Evolutionary conservation across 2,888 invertebrate genomes (phyloP), one percentile per base, ranked within the genome.

Genomic region (Lasioglossum pauxillum): DNA sequence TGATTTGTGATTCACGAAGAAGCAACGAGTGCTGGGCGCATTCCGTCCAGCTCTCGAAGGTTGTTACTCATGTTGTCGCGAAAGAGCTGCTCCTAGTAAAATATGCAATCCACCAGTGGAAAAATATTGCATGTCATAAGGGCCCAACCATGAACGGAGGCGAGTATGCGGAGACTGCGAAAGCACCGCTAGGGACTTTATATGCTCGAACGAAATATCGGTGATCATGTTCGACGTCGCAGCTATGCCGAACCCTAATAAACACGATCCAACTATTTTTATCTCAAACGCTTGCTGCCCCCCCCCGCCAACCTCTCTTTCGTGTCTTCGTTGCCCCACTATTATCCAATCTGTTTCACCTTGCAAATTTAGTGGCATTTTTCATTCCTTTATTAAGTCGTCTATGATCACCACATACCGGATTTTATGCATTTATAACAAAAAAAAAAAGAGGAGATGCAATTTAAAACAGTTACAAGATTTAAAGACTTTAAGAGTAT

Each of bases 101-200:
- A 60, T 78, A 72, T 78, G 78, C 72, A 78, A 72, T 35, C 78
- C 41, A 5, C 49, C 57, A 27, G 78, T 23, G 31, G 57, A 72
- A 78, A 57, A 78, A 44, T 72, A 78, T 71, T 35, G 72, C 57
- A 72, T 78, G 19, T 57, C 72, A 27, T 72, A 72, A 78, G 41
- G 44, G 31, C 3, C 53, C 3, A 41, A 31, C 41, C 71, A 57
- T 41, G 23, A 69, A 38, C 69, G 38, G 5, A 38, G 35, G n/a
- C 10, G 35, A 41, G 69, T 19, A 53, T 46, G 44, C 57, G 23
- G 41, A 23, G 72, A 14, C 41, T 31, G 38, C 41, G 57, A 31
- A 72, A 78, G 23, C 53, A 78, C 38, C 49, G 16, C 46, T n/a
- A n/a, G 53, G 8, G 23, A 71, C 38, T 78, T 78, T 72, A 78